Evolutionary conservation across 2,113 vertebrate species (phyloP), one percentile per base, ranked within the genome.

Genomic region (Gracilinanus agilis): DNA sequence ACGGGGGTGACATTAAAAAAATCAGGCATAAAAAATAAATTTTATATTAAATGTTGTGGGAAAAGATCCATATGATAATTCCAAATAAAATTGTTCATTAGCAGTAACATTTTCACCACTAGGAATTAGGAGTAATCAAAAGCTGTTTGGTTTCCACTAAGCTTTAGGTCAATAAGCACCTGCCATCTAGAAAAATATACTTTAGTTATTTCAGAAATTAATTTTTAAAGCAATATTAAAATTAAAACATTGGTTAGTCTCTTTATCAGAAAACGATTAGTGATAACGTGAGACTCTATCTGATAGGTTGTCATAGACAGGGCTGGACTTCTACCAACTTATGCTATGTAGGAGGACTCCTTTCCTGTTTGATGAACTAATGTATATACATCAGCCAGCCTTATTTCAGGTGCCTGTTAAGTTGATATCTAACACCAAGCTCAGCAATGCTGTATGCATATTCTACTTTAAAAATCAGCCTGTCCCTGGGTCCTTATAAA

Each of bases 281-380:
- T 40, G 56, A 40, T 93, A 44, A 91, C 93, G 94, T 88, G 88
- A 94, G 93, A 94, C 90, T 27, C 75, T 13, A 49, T 54, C 54
- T 16, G 54, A n/a, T 75, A n/a, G 90, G 27, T 29, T 97, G 95
- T 34, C 53, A 94, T 96, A 94, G 93, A 94, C 96, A 94, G 93
- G 96, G 53, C 34, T 55, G n/a, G 92, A 90, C 94, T 88, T 25
- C 2, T 83, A 40, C 16, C 67, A 21, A 23, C 19, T 83, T 23
- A 13, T 24, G 24, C 27, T 44, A 90, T 23, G 24, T 5, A 53
- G 24, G 44, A 27, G 44, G 40, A 24, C 24, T 90, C 27, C 89
- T 53, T 53, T 53, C 44, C 24, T 83, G 67, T 8, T 83, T 7
- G 0, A 90, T 29, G 49, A 29, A 53, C 9, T 90, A 44, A 29